Conservation (phyloP, 2,888 invertebrate species). For the Apotomis capreana region DNA sequence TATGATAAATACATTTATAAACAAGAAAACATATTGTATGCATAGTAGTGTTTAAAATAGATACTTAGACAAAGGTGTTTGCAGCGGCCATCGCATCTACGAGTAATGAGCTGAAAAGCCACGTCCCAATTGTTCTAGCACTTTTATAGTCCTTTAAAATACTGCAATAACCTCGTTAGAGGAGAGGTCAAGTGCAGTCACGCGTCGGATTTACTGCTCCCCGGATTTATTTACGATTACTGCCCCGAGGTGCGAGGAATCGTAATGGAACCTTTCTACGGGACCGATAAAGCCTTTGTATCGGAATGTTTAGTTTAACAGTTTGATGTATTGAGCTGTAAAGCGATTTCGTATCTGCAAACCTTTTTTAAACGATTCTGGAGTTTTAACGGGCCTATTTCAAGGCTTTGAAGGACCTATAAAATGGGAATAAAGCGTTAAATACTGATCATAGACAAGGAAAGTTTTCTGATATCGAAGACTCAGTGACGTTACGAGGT, state of each 20-base stretch:
- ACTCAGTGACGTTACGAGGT: too few relatives aligned
- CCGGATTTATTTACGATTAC: constrained; percentile 67
- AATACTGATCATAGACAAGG: constrained; percentile 1
- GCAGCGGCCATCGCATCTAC: too few relatives aligned
- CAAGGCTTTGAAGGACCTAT: constrained; percentile 16
- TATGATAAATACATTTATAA: too few relatives aligned
- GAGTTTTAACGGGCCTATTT: constrained; percentile 11
- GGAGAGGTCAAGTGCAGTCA: constrained; percentile 49
- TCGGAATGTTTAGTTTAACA: constrained; percentile 46
- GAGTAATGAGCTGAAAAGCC: background rate
- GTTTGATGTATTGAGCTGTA: constrained; percentile 45
- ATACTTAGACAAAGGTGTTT: too few relatives aligned
- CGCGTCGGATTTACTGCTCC: constrained; percentile 60
- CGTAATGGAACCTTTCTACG: constrained; percentile 50
- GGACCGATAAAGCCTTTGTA: constrained; percentile 40
- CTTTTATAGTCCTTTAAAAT: background rate
- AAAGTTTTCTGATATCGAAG: too few relatives aligned
- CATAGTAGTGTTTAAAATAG: too few relatives aligned
- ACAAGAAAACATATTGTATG: too few relatives aligned
- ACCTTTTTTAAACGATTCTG: constrained; percentile 18
- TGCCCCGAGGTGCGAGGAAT: constrained; percentile 57
- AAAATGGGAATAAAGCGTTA: constrained; percentile 1
- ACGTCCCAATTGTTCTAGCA: background rate
- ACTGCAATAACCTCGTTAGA: constrained; percentile 20
- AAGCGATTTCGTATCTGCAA: constrained; percentile 23